Conservation (phyloP, 2,113 vertebrate genomes). For the Accipiter cooperii region DNA sequence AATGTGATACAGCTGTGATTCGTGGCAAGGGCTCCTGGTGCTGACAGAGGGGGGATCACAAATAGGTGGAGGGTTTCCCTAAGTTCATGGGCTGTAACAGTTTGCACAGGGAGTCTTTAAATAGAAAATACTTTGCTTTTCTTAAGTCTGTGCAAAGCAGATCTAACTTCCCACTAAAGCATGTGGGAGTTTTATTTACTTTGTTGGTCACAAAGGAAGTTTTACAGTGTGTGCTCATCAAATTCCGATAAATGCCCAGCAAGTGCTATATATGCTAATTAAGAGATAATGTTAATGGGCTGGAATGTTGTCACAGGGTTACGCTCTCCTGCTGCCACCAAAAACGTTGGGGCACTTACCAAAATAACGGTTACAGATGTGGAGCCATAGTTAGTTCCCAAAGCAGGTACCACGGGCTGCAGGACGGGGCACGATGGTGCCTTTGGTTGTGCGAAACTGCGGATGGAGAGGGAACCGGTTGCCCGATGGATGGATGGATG, state of each 20-base stretch:
- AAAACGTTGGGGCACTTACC: not conserved
- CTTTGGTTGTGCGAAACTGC: fast-evolving
- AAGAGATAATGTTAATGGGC: conserved; percentile 11
- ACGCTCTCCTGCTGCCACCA: not conserved
- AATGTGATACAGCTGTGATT: not conserved
- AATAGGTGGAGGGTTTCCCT: not conserved
- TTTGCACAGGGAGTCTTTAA: not conserved
- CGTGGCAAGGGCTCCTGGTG: not conserved
- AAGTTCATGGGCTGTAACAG: not conserved
- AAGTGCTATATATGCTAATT: conserved; percentile 27
- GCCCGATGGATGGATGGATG: fast-evolving
- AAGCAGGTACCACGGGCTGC: not conserved
- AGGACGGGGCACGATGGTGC: fast-evolving
- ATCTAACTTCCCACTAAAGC: not conserved
- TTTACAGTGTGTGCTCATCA: not conserved
- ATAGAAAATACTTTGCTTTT: not conserved
- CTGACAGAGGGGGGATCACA: not conserved
- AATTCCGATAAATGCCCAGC: not conserved
- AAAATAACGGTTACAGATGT: not conserved
- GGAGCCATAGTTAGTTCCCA: not conserved
- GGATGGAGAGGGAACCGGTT: not conserved
- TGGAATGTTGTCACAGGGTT: not conserved
- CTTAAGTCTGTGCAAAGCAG: not conserved
- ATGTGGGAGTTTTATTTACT: not conserved
- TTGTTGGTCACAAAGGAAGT: not conserved